These are phyloP conservation scores for Yponomeuta sedellus DNA, from an alignment of 2,888 invertebrate genomes.

Conservation along the genomic window DNA sequence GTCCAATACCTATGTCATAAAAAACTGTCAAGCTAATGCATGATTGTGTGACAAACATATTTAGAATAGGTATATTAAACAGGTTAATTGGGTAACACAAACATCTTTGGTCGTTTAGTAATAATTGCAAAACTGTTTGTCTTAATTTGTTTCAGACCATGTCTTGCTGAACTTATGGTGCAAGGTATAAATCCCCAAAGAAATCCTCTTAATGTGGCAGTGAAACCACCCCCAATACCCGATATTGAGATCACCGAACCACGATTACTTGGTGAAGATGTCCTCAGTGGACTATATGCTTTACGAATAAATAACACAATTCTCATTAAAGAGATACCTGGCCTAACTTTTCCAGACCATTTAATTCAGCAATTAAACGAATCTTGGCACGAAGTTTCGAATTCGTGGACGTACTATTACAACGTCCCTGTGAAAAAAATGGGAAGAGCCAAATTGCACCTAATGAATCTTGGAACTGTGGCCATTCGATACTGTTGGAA, in stretches of 20 bases:
- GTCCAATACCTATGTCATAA: too few relatives aligned
- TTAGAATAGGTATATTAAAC: too few relatives aligned
- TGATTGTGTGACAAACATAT: too few relatives aligned
- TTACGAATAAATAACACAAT: conserved; percentile 57
- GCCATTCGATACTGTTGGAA: conserved; percentile 70
- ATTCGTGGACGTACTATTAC: conserved; percentile 61
- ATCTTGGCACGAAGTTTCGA: conserved; percentile 43
- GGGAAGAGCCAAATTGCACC: conserved; percentile 48
- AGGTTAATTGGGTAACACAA: too few relatives aligned
- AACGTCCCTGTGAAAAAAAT: conserved; percentile 46
- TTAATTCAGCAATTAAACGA: conserved; percentile 36
- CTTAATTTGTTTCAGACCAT: conserved; percentile 40
- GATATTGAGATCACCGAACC: conserved; percentile 31
- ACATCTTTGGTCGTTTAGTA: too few relatives aligned
- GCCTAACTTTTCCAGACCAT: conserved; percentile 30
- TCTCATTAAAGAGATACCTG: conserved; percentile 41
- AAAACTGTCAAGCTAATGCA: too few relatives aligned
- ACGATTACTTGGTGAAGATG: conserved; percentile 20
- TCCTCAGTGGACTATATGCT: conserved; percentile 40
- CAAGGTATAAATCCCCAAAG: conserved; percentile 45
- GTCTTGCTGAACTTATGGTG: conserved; percentile 43
- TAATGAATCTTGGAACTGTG: conserved; percentile 72
- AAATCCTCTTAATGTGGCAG: conserved; percentile 27
- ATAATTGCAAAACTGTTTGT: background rate
- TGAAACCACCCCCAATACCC: conserved; percentile 40